A percentile compares a stretch with the other conserved stretches of the same genome.
Conservation (phyloP, 2,113 vertebrate species). For the Conger conger region DNA sequence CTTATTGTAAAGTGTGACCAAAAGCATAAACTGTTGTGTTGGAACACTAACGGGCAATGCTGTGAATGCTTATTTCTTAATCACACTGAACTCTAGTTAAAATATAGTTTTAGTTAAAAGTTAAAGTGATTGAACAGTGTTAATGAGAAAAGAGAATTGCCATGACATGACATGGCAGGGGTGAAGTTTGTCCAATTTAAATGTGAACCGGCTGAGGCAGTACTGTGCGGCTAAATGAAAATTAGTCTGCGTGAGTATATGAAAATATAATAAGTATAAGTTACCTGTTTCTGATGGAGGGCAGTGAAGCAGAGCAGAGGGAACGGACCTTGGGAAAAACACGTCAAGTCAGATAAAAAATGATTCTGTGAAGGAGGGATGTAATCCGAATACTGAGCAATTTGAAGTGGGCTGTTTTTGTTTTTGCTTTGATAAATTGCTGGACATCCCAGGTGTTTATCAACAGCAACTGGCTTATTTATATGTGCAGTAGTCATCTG, state of each 20-base stretch:
- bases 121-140: neutral
- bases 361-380: neutral
- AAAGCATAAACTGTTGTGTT: no score
- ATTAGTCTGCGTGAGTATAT: no score
- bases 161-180: neutral
- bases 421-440: neutral
- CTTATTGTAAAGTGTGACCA: no score
- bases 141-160: neutral
- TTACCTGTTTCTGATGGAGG: neutral
- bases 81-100: neutral
- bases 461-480: neutral
- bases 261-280: no score
- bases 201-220: neutral
- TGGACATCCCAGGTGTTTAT: no score
- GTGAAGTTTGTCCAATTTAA: neutral
- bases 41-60: no score
- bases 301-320: neutral
- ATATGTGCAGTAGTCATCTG: neutral
- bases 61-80: no score
- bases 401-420: neutral
- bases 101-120: neutral
- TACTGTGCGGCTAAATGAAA: neutral
- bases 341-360: neutral
- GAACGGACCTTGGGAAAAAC: neutral
- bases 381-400: neutral